Evolutionary conservation across 2,113 vertebrate genomes (phyloP), one percentile per base, ranked within the genome.

Genomic region (Numida meleagris): DNA sequence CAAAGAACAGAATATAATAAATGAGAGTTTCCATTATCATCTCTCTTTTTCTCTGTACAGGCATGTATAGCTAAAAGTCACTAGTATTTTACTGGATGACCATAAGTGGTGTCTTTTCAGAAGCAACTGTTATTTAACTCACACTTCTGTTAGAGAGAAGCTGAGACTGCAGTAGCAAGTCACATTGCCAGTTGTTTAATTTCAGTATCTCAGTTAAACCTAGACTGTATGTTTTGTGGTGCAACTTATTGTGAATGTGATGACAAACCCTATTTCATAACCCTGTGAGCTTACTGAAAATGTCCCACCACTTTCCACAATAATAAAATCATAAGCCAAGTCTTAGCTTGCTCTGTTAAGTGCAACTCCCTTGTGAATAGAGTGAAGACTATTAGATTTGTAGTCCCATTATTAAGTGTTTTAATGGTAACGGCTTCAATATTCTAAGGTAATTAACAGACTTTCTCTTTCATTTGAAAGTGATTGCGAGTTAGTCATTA

Each of bases 341-440:
- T 18, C 38, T 10, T 73, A 63, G 14, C n/a, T 85, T 66, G 7
- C 16, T 87, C 62, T 87, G 42, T 85, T 79, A 93, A 90, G 74
- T 90, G 68, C 83, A 89, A 14, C n/a, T 92, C 70, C 77, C 48
- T 82, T 70, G 82, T 82, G 89, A 82, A 18, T 34, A 29, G 38
- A 62, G 31, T 70, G 84, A 92, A 85, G 84, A 85, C 53, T 90
- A 38, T 62, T 66, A 80, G 73, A 74, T 88, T 85, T 93, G 73
- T 82, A 80, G 63, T 66, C 55, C 40, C 70, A 58, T 92, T 91
- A 73, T 74, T 85, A 87, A 95, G 57, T 84, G 55, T 79, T 94
- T 95, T 79, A 86, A 82, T 80, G 79, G 84, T 89, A 89, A 74
- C 63, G 42, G 15, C 42, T 84, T 93, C 53, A 79, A 91, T 95